These are phyloP conservation scores for Leptopilina syphax DNA, from an alignment of 2,888 invertebrate species.

Conservation along the genomic window DNA sequence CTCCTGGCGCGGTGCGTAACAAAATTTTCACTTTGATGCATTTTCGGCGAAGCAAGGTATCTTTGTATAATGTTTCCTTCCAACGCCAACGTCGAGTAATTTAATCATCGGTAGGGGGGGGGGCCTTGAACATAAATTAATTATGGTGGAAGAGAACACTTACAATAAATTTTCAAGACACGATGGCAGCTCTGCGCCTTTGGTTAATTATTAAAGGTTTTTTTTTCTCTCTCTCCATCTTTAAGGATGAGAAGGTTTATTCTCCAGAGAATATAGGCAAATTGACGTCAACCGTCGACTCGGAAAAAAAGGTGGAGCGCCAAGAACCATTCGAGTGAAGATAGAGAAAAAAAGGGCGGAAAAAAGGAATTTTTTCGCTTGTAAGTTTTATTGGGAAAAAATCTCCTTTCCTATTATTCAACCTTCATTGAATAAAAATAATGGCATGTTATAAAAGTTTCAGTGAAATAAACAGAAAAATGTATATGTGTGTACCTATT, in stretches of 20 bases:
- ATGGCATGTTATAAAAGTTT: constrained; percentile 60
- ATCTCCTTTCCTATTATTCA: constrained; percentile 63
- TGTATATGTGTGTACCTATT: background rate
- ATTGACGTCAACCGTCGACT: constrained; percentile 10
- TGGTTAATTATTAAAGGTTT: constrained; percentile 23
- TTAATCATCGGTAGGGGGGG: constrained; percentile 21
- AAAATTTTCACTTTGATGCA: constrained; percentile 38
- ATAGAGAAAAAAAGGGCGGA: background rate
- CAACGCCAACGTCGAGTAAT: constrained; percentile 18
- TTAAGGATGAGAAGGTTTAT: background rate
- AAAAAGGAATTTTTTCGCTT: background rate
- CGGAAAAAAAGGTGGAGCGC: constrained; percentile 35
- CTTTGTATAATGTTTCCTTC: constrained; percentile 30
- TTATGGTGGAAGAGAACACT: constrained; percentile 7
- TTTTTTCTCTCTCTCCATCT: background rate
- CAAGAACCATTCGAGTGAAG: constrained; percentile 40
- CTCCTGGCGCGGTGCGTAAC: background rate
- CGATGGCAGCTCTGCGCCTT: constrained; percentile 2
- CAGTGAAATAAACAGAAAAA: constrained; percentile 27
- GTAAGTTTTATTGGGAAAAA: constrained; percentile 40
- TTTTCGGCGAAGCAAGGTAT: constrained; percentile 10
- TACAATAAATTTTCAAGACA: constrained; percentile 28
- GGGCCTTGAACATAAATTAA: constrained; percentile 27
- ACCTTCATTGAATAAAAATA: constrained; percentile 68
- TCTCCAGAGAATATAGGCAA: constrained; percentile 16